Percentiles rank a stretch among this genome's conserved stretches.
phyloP scores from a whole-genome alignment of 2,888 invertebrate species.

The Agonopterix heracliana region DNA sequence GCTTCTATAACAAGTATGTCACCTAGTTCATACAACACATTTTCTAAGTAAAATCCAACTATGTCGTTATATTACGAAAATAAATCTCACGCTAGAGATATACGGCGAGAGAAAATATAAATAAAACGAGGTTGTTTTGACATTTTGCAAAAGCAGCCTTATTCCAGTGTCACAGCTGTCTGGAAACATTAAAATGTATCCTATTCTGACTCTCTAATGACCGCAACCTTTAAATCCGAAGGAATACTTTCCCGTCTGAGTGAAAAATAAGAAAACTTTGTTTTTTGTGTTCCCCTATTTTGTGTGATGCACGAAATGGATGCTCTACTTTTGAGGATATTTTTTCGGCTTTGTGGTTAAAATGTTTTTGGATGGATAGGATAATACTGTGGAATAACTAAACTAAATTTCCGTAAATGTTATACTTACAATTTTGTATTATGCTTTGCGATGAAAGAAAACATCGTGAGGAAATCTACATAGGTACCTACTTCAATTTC shows the following conservation, averaged over 20 bases:
- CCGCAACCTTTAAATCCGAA: slow-evolving; percentile 55
- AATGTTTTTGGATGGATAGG: no score
- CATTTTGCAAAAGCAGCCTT: slow-evolving; percentile 38
- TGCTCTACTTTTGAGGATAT: no score
- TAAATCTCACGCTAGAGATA: slow-evolving; percentile 44
- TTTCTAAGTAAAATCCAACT: slow-evolving; percentile 34
- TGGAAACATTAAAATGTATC: slow-evolving; percentile 62
- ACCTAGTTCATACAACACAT: slow-evolving; percentile 27
- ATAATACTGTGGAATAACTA: no score
- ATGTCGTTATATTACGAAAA: slow-evolving; percentile 47
- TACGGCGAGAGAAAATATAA: slow-evolving; percentile 42
- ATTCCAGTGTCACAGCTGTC: slow-evolving; percentile 43
- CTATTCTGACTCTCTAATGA: slow-evolving; percentile 58
- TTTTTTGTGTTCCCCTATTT: slow-evolving; percentile 27
- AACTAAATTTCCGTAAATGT: no score
- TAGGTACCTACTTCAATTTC: no score
- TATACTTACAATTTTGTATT: no score
- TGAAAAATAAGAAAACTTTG: slow-evolving; percentile 57
- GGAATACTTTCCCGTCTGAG: slow-evolving; percentile 37
- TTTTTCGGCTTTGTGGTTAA: no score
- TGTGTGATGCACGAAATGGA: neutral
- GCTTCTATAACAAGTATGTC: neutral
- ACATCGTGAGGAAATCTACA: no score
- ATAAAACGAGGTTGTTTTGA: slow-evolving; percentile 54
- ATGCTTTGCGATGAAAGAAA: no score